Percentiles rank a stretch among this genome's conserved stretches.
phyloP scores from a whole-genome alignment of 2,888 invertebrate genomes.

The Taphrorychus bicolor region DNA sequence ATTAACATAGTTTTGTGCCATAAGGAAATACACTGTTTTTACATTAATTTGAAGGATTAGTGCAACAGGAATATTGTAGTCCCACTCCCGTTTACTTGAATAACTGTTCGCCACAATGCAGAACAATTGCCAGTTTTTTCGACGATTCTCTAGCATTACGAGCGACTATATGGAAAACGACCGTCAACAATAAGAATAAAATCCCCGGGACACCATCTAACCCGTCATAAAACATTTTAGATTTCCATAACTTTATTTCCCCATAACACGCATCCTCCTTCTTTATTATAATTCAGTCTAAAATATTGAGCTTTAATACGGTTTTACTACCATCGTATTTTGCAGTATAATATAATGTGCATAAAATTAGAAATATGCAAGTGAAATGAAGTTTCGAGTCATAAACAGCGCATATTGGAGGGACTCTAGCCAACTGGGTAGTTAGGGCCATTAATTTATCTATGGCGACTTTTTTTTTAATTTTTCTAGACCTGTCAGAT shows the following conservation, averaged over 20 bases:
- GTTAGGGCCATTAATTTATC: background rate
- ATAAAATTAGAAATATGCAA: conserved; percentile 24
- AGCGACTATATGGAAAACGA: background rate
- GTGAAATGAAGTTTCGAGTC: conserved; percentile 7
- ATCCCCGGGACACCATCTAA: conserved; percentile 7
- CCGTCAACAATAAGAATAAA: conserved; percentile 13
- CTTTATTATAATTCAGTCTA: conserved; percentile 25
- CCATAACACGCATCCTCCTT: conserved; percentile 24
- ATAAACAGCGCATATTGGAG: conserved; percentile 6
- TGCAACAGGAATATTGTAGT: background rate
- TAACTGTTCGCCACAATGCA: background rate
- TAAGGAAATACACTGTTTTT: conserved; percentile 15
- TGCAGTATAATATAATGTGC: conserved; percentile 21
- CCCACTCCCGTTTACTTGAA: background rate
- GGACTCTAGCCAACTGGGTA: background rate
- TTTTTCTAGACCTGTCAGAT: too few relatives aligned
- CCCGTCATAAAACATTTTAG: conserved; percentile 21
- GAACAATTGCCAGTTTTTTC: background rate
- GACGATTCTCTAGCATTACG: background rate
- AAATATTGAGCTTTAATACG: conserved; percentile 26
- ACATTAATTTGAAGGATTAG: conserved; percentile 1
- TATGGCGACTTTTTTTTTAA: too few relatives aligned
- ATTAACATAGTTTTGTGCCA: conserved; percentile 15
- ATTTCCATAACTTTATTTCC: conserved; percentile 20
- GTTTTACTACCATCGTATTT: conserved; percentile 24